Evolutionary conservation across 2,888 invertebrate genomes (phyloP).

Genomic region (Eristalis arbustorum): DNA sequence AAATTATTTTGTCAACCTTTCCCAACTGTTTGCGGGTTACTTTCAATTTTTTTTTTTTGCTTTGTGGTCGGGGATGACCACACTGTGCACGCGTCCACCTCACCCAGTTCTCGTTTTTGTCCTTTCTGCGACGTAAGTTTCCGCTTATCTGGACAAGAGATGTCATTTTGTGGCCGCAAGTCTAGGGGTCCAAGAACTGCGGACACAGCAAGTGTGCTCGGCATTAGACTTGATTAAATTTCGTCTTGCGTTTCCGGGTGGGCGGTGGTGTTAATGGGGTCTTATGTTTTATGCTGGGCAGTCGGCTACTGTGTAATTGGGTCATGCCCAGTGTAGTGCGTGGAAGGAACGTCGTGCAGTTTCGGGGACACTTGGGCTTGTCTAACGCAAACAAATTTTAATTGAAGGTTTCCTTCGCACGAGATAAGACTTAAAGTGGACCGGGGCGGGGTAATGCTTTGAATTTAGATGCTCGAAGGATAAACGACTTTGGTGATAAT

Average conservation of each 20-base stretch:
- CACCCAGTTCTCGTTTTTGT: neutral
- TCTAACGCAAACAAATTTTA: neutral
- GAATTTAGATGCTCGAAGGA: too few relatives aligned
- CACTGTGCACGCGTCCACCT: slow-evolving; percentile 17
- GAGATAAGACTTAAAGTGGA: neutral
- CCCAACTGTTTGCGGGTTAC: slow-evolving; percentile 2
- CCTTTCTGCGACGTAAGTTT: neutral
- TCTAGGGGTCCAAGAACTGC: neutral
- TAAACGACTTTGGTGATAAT: too few relatives aligned
- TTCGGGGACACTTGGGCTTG: neutral
- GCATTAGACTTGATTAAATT: slow-evolving; percentile 53
- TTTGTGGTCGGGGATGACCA: neutral
- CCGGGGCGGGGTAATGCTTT: neutral
- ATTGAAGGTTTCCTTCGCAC: neutral
- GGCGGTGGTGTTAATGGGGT: slow-evolving; percentile 19
- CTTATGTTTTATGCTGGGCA: slow-evolving; percentile 2
- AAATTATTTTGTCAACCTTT: slow-evolving; percentile 37
- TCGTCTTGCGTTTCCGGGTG: neutral
- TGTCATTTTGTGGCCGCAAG: slow-evolving; percentile 4
- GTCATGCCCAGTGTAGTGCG: neutral
- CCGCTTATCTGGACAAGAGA: slow-evolving; percentile 18
- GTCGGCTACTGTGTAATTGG: neutral
- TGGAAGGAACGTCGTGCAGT: neutral
- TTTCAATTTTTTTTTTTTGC: neutral
- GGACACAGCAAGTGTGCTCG: neutral